These are phyloP conservation scores for Lepilemur septentrionalis DNA, from an alignment of 2,797 vertebrate genomes.

Conservation along the genomic window DNA sequence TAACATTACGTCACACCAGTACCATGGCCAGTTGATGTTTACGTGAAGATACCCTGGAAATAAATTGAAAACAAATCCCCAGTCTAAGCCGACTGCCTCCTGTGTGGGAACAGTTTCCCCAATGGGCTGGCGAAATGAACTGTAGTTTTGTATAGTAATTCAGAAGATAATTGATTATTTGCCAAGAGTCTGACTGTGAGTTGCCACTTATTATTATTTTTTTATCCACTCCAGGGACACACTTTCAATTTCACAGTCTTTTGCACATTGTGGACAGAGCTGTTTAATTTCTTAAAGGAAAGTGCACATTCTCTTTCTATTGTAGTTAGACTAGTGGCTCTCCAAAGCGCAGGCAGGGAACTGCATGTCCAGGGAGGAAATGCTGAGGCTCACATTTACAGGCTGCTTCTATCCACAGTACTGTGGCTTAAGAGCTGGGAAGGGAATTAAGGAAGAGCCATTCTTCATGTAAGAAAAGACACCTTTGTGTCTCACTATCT, in stretches of 20 bases:
- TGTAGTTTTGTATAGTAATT: conserved; percentile 70
- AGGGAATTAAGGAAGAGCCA: conserved; percentile 1
- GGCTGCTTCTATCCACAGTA: neutral
- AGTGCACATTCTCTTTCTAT: conserved; percentile 44
- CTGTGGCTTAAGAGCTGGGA: neutral
- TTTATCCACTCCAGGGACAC: conserved; percentile 62
- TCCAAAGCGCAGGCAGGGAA: conserved; percentile 15
- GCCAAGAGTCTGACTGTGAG: conserved; percentile 68
- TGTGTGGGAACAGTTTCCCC: neutral
- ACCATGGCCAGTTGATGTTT: neutral
- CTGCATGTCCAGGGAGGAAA: neutral
- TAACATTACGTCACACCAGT: neutral
- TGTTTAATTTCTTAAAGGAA: conserved; percentile 65
- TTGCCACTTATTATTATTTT: conserved; percentile 69
- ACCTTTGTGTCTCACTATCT: neutral
- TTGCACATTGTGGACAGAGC: conserved; percentile 74
- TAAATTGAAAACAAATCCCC: conserved; percentile 51
- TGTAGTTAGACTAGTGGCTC: conserved; percentile 28
- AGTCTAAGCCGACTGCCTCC: conserved; percentile 39
- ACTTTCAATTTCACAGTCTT: conserved; percentile 82
- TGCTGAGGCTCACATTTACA: neutral
- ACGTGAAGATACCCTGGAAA: conserved; percentile 1
- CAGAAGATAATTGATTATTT: conserved; percentile 75
- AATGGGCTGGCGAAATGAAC: conserved; percentile 60
- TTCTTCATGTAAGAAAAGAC: conserved; percentile 46